A percentile compares a stretch with the other conserved stretches of the same genome.
Evolutionary conservation across 2,113 vertebrate genomes (phyloP).

Genomic region (Petromus typicus): DNA sequence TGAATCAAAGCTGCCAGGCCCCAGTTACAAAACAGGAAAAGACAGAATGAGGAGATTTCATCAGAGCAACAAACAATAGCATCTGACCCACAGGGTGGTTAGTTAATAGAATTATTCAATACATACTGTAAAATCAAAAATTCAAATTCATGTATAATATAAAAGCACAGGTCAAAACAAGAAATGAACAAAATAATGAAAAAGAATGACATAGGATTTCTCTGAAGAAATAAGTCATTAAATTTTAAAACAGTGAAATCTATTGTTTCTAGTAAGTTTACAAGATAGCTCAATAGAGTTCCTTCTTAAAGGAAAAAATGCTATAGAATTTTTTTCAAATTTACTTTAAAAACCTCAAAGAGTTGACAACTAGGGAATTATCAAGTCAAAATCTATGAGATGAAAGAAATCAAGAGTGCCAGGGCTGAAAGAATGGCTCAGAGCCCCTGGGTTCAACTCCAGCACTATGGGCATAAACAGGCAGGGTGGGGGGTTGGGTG

Average conservation of each 20-base stretch:
- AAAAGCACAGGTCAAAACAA: background rate
- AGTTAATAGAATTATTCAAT: background rate
- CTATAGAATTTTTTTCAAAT: background rate
- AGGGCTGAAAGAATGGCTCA: background rate
- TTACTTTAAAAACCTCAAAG: background rate
- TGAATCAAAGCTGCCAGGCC: background rate
- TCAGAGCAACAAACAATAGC: background rate
- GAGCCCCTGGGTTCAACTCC: background rate
- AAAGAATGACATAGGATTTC: background rate
- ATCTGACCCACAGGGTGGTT: background rate
- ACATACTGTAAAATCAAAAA: background rate
- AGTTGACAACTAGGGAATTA: background rate
- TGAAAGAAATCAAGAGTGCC: background rate
- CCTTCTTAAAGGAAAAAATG: background rate
- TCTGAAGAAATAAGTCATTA: background rate
- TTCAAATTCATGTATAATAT: background rate
- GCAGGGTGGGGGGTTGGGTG: too few relatives aligned
- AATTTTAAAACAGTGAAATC: background rate
- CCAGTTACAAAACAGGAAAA: background rate
- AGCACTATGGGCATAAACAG: background rate
- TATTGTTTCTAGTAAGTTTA: background rate
- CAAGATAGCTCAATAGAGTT: background rate
- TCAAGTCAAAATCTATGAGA: background rate
- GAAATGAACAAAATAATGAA: background rate
- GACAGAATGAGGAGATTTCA: background rate